Evolutionary conservation across 2,888 invertebrate species (phyloP).

Genomic region (Ariolimax columbianus): DNA sequence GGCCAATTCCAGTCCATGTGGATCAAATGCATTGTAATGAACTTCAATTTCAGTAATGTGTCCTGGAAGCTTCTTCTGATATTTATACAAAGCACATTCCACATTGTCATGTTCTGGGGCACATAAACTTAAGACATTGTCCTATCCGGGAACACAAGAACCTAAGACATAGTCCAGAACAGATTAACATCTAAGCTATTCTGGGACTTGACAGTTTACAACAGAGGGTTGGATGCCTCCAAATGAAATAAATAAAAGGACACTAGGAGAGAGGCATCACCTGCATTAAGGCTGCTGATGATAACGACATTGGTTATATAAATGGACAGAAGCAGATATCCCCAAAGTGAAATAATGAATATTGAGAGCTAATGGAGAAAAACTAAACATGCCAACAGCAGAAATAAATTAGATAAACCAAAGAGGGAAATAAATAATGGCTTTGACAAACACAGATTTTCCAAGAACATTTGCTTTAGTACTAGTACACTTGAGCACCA

Average conservation of each 20-base stretch:
- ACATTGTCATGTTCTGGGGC: neutral
- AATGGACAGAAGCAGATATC: neutral
- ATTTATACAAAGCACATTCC: neutral
- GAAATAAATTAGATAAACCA: neutral
- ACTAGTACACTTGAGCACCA: neutral
- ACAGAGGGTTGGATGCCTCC: neutral
- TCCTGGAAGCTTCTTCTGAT: too few relatives aligned
- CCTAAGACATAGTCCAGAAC: neutral
- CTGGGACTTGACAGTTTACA: neutral
- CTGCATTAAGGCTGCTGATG: neutral
- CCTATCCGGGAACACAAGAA: neutral
- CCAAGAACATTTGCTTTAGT: neutral
- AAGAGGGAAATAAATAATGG: neutral
- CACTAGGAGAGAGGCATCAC: neutral
- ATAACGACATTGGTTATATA: neutral
- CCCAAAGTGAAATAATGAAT: neutral
- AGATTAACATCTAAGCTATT: neutral
- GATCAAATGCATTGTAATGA: too few relatives aligned
- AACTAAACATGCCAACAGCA: constrained; percentile 3
- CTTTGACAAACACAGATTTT: neutral
- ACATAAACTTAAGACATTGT: neutral
- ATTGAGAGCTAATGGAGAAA: neutral
- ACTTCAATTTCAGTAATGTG: too few relatives aligned
- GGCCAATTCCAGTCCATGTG: too few relatives aligned
- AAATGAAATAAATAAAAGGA: constrained; percentile 17